A percentile compares a stretch with the other conserved stretches of the same genome.
These are phyloP conservation scores for Sympetrum striolatum DNA, from an alignment of 2,888 invertebrate species.

Conservation along the genomic window DNA sequence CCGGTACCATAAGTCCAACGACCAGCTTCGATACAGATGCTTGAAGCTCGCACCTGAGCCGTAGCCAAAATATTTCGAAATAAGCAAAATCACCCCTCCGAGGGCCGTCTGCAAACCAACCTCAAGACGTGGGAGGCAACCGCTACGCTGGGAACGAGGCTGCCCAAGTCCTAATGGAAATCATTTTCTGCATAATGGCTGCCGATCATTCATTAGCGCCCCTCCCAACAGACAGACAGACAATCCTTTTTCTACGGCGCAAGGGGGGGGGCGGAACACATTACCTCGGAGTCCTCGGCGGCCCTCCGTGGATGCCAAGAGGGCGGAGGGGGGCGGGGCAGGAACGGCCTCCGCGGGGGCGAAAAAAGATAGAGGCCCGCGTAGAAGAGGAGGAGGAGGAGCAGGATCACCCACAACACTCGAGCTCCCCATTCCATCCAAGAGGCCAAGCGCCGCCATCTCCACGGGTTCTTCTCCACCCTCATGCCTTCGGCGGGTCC, in stretches of 20 bases:
- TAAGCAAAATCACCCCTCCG: no score
- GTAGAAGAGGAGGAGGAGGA: conserved; percentile 22
- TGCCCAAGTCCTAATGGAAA: no score
- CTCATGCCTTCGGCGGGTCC: background rate
- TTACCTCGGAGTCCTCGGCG: background rate
- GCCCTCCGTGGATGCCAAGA: background rate
- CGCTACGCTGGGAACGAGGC: no score
- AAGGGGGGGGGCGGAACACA: background rate
- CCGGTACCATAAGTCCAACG: no score
- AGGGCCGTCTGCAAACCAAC: no score
- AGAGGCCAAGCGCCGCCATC: background rate
- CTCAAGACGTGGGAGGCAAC: no score
- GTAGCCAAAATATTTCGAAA: no score
- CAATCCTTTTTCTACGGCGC: background rate
- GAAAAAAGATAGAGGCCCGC: conserved; percentile 12
- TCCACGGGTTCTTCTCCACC: background rate
- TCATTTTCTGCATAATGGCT: no score
- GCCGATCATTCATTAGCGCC: no score
- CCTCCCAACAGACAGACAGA: no score
- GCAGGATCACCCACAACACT: background rate
- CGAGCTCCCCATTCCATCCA: conserved; percentile 11
- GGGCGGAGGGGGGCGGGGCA: background rate
- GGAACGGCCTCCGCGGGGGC: background rate
- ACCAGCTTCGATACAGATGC: no score
- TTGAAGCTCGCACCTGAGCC: no score